phyloP scores from a whole-genome alignment of 53 echinoderm and acorn worm species.

The Holothuria leucospilota region DNA sequence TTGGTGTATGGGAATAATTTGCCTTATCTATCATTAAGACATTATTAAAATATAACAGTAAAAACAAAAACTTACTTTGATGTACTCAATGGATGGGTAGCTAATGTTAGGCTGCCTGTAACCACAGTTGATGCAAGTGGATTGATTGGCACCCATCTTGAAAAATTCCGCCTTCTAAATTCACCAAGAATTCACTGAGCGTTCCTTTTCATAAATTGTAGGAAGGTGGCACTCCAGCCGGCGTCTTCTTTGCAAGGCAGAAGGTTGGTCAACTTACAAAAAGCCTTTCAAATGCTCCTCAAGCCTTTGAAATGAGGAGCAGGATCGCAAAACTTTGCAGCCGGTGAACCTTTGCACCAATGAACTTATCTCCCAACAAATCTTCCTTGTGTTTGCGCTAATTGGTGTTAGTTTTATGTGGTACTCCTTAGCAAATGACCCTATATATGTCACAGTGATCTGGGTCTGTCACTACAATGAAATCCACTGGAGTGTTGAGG shows the following conservation, averaged over 20 bases:
- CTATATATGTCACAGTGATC: conserved; percentile 23
- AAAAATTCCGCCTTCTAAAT: neutral
- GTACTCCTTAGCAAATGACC: conserved; percentile 36
- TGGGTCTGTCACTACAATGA: conserved; percentile 28
- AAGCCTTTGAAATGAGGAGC: too few relatives aligned
- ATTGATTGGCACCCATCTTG: conserved; percentile 17
- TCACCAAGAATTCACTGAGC: too few relatives aligned
- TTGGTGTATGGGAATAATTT: too few relatives aligned
- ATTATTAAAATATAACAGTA: too few relatives aligned
- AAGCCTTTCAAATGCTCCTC: too few relatives aligned
- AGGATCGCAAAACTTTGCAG: too few relatives aligned
- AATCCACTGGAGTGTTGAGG: conserved; percentile 44
- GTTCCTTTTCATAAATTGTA: too few relatives aligned
- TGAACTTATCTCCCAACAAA: conserved; percentile 37
- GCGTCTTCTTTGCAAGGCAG: too few relatives aligned
- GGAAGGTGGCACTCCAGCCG: too few relatives aligned
- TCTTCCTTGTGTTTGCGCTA: conserved; percentile 43
- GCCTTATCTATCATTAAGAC: too few relatives aligned
- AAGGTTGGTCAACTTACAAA: too few relatives aligned
- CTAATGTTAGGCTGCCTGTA: conserved; percentile 1
- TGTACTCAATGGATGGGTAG: neutral
- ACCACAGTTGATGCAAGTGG: conserved; percentile 18
- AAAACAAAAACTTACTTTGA: conserved; percentile 8
- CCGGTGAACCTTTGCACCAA: conserved; percentile 23
- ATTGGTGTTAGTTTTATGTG: conserved; percentile 40